Evolutionary conservation across 2,797 vertebrate species (phyloP).

Genomic region (Carcharodon carcharias): DNA sequence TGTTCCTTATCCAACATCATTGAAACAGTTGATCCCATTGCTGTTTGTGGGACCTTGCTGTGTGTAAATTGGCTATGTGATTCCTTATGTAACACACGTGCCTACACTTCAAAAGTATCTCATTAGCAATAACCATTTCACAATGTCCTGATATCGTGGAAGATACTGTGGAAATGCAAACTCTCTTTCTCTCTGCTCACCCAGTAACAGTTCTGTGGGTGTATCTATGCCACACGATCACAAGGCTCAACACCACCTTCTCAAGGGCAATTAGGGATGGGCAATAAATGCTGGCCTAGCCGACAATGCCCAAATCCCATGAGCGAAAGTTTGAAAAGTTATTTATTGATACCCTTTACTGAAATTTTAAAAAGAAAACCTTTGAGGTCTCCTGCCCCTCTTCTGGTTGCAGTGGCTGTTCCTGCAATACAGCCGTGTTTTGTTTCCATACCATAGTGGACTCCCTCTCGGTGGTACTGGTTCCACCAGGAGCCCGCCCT

Average conservation of each 20-base stretch:
- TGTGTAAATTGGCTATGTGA: not conserved
- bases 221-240: not conserved
- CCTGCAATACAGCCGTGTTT: not conserved
- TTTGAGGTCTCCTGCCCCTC: not conserved
- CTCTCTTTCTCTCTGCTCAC: not conserved
- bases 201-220: not conserved
- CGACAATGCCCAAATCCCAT: not conserved
- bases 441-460: not conserved
- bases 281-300: not conserved
- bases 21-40: not conserved
- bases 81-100: not conserved
- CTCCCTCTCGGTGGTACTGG: not conserved
- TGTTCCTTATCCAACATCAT: not conserved
- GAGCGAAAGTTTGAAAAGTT: not conserved
- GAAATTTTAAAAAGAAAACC: not conserved
- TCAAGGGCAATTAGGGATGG: not conserved
- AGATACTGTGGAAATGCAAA: not conserved
- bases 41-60: not conserved
- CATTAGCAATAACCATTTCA: too few species aligned
- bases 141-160: not conserved
- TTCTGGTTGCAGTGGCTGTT: not conserved
- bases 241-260: not conserved
- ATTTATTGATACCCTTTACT: not conserved
- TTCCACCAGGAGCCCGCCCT: not conserved
- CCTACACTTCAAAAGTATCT: not conserved